Conservation (phyloP, 2,888 invertebrate species). For the Ophion ellenae region DNA sequence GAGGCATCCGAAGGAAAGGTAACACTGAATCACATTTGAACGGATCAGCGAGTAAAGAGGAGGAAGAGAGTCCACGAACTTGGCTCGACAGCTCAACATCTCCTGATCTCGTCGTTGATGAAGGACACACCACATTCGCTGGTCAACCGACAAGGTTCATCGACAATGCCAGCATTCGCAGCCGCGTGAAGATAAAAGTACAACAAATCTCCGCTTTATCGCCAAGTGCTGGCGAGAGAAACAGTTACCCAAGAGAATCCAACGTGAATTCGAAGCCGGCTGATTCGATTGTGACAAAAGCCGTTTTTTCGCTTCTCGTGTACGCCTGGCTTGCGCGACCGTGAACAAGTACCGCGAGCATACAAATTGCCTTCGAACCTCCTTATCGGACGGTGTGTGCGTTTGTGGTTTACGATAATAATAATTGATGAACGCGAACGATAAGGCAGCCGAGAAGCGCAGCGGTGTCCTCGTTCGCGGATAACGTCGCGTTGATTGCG, state of each 20-base stretch:
- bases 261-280: neutral
- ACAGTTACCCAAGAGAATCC: no score
- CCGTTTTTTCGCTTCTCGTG: conserved; percentile 11
- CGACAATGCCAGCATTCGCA: no score
- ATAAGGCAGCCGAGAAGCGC: conserved; percentile 30
- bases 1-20: neutral
- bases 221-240: no score
- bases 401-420: conserved; percentile 34
- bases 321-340: neutral
- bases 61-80: no score
- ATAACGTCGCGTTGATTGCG: conserved; percentile 16
- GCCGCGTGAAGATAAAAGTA: no score
- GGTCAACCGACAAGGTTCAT: no score
- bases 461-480: neutral
- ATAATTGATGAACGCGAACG: conserved; percentile 50
- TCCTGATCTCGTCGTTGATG: no score
- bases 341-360: conserved; percentile 7
- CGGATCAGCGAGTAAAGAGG: no score
- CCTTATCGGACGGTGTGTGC: conserved; percentile 16
- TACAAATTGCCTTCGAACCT: neutral
- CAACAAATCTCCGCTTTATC: no score
- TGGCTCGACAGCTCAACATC: no score
- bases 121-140: no score
- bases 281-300: conserved; percentile 35
- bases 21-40: no score